Evolutionary conservation across 2,113 vertebrate species (phyloP).

Genomic region (Hydrolagus affinis): DNA sequence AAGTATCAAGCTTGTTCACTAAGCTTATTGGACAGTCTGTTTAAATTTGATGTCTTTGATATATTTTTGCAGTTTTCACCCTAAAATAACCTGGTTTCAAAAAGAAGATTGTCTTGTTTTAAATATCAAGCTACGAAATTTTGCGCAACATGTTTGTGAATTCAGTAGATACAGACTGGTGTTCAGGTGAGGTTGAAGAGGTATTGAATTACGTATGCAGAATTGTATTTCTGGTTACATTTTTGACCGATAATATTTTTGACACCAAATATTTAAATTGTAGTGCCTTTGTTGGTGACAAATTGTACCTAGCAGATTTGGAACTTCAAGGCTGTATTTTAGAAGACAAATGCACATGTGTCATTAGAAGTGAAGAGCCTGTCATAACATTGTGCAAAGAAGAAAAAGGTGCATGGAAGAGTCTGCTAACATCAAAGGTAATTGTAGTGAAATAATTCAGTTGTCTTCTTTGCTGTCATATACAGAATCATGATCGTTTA

Average conservation of each 20-base stretch:
- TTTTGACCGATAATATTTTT: not conserved
- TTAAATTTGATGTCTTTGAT: not conserved
- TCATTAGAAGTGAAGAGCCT: conserved; percentile 43
- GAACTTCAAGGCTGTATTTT: conserved; percentile 46
- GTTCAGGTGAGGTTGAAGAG: conserved; percentile 55
- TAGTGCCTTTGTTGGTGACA: conserved; percentile 56
- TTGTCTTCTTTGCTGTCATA: too few species aligned
- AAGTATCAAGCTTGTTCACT: too few species aligned
- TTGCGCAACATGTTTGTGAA: conserved; percentile 44
- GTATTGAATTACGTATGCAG: not conserved
- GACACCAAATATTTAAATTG: not conserved
- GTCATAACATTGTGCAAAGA: conserved; percentile 51
- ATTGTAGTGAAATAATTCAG: not conserved
- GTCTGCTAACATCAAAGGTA: conserved; percentile 53
- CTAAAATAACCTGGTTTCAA: conserved; percentile 63
- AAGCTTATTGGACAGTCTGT: too few species aligned
- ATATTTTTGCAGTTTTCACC: conserved; percentile 49
- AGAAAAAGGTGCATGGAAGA: conserved; percentile 42
- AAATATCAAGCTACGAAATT: conserved; percentile 45
- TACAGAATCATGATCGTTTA: too few species aligned
- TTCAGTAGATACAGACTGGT: conserved; percentile 51
- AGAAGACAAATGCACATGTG: conserved; percentile 43
- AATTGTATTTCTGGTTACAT: not conserved
- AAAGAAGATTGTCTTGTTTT: conserved; percentile 46
- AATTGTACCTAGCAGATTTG: conserved; percentile 53